Evolutionary conservation across 2,888 invertebrate species (phyloP), one percentile per base, ranked within the genome.

Genomic region (Nezara viridula): DNA sequence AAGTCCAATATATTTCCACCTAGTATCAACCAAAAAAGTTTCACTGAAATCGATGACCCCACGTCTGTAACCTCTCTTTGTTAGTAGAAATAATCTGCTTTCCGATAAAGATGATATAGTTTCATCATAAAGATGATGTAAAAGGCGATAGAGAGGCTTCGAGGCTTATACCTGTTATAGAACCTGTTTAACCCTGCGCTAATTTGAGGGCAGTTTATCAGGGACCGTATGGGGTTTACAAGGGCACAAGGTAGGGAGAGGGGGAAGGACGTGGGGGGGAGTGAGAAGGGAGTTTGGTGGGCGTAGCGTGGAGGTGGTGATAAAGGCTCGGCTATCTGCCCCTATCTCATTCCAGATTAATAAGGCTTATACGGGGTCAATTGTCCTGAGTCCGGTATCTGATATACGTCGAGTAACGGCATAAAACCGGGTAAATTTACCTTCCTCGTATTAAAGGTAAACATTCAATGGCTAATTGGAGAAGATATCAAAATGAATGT

Each of bases 141-240:
- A 73, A 73, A 27, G 0, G 66, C 3, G n/a, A n/a, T n/a, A n/a
- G n/a, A n/a, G 27, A 60, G 19, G 44, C 32, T 2, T 9, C 7
- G 4, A 1, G 4, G 37, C 19, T 37, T 73, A 73, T 37, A 37
- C 32, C 32, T 73, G 32, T 37, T 73, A 73, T 73, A 37, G 32
- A 73, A 73, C 66, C 66, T 73, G 24, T 81, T 40, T 81, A n/a
- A n/a, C 81, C 81, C n/a, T n/a, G 81, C 12, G n/a, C 66, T 73
- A 73, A 73, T 73, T 73, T 73, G 81, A 24, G 44, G 44, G 81
- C n/a, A 40, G 44, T 73, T 73, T 81, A 81, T 81, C 81, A 40
- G 81, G n/a, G 81, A 81, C 32, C 44, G 24, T 47, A 81, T 81
- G 81, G 44, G 81, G 81, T n/a, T 12, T 81, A 81, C 81, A 81